Percentiles rank a stretch among this genome's conserved stretches.
Conservation (phyloP, 2,888 invertebrate genomes). For the Athetis lepigone region DNA sequence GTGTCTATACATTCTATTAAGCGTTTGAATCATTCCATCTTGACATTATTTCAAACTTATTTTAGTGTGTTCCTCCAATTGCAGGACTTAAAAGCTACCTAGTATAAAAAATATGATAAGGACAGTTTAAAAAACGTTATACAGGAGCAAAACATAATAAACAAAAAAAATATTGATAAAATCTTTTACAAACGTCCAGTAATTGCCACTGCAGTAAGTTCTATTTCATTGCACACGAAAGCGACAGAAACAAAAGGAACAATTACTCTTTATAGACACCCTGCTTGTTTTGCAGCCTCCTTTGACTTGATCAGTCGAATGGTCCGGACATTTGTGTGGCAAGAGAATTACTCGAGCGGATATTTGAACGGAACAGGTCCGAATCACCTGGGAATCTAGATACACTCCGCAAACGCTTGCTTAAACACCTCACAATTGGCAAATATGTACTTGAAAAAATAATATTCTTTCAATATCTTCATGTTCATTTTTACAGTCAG, state of each 20-base stretch:
- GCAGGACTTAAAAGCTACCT: too few relatives aligned
- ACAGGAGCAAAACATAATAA: too few relatives aligned
- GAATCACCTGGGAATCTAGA: background rate
- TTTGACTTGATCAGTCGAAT: slow-evolving; percentile 52
- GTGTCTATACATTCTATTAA: too few relatives aligned
- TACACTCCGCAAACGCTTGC: slow-evolving; percentile 17
- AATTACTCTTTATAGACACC: slow-evolving; percentile 16
- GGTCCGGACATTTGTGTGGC: slow-evolving; percentile 49
- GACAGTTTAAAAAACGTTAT: too few relatives aligned
- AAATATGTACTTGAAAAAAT: slow-evolving; percentile 19
- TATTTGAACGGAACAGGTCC: slow-evolving; percentile 38
- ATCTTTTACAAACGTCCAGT: background rate
- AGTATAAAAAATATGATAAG: too few relatives aligned
- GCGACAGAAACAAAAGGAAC: slow-evolving; percentile 23
- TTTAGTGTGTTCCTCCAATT: too few relatives aligned
- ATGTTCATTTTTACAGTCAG: background rate
- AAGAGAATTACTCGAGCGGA: slow-evolving; percentile 54
- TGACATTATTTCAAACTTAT: too few relatives aligned
- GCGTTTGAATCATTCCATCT: too few relatives aligned
- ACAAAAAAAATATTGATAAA: too few relatives aligned
- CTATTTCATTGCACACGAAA: slow-evolving; percentile 27
- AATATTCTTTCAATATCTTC: too few relatives aligned
- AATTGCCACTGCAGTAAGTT: background rate
- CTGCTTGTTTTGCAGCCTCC: slow-evolving; percentile 28
- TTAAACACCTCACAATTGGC: slow-evolving; percentile 35